phyloP scores from a whole-genome alignment of 2,888 invertebrate genomes.

The Amorpha juglandis region DNA sequence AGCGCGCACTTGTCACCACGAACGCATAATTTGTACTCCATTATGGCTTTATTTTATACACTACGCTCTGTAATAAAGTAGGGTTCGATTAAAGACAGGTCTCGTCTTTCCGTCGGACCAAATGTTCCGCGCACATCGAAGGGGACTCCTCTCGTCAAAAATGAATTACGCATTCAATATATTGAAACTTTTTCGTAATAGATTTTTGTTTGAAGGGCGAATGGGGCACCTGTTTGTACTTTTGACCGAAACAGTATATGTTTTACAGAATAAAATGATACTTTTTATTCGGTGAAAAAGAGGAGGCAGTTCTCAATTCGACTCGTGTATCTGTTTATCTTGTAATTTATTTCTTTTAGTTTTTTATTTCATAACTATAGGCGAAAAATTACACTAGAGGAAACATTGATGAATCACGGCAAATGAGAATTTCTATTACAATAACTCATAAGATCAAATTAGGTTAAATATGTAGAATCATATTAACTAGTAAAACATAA shows the following conservation, averaged over 20 bases:
- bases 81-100: slow-evolving; percentile 74
- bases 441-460: too few species aligned
- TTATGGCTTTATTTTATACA: slow-evolving; percentile 70
- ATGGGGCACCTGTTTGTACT: slow-evolving; percentile 65
- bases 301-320: too few species aligned
- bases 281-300: too few species aligned
- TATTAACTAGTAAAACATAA: too few species aligned
- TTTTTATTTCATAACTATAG: too few species aligned
- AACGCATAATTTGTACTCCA: slow-evolving; percentile 80
- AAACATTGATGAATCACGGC: too few species aligned
- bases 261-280: neutral
- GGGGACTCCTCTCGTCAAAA: slow-evolving; percentile 48
- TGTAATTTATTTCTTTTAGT: too few species aligned
- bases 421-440: too few species aligned
- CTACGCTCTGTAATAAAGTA: slow-evolving; percentile 67
- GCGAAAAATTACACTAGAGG: too few species aligned
- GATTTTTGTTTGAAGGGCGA: slow-evolving; percentile 62
- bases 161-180: slow-evolving; percentile 80
- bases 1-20: slow-evolving; percentile 74
- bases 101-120: slow-evolving; percentile 77
- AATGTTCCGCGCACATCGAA: slow-evolving; percentile 66
- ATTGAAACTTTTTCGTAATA: slow-evolving; percentile 76
- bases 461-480: too few species aligned
- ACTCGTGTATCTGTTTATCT: too few species aligned
- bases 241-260: slow-evolving; percentile 38